These are phyloP conservation scores for Mechanitis mazaeus DNA, from an alignment of 2,888 invertebrate genomes.

Conservation along the genomic window DNA sequence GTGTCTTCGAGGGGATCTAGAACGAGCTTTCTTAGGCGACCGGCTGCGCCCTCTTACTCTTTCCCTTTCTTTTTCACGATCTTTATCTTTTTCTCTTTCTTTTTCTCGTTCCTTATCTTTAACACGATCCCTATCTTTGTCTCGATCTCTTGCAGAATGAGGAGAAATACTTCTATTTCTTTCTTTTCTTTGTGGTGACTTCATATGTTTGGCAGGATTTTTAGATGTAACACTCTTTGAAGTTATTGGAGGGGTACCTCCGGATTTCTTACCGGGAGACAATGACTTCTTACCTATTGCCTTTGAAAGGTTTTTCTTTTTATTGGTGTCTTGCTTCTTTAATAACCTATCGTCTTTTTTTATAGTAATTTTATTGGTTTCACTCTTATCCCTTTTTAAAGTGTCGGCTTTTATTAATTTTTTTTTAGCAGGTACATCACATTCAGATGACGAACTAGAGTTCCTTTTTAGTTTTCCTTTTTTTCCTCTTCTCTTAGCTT, in stretches of 20 bases:
- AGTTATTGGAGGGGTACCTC: conserved; percentile 70
- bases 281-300: conserved; percentile 66
- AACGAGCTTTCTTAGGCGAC: conserved; percentile 65
- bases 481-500: conserved; percentile 69
- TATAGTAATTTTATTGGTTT: conserved; percentile 57
- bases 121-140: conserved; percentile 66
- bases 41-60: conserved; percentile 68
- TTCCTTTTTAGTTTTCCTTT: conserved; percentile 76
- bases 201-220: conserved; percentile 58
- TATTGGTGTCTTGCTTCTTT: conserved; percentile 58
- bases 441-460: conserved; percentile 81
- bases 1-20: conserved; percentile 63
- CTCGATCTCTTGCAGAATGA: conserved; percentile 63
- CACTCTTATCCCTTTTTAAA: conserved; percentile 62
- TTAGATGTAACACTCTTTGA: conserved; percentile 63
- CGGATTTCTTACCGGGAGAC: conserved; percentile 71
- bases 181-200: conserved; percentile 65
- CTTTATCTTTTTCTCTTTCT: conserved; percentile 73
- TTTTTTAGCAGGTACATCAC: conserved; percentile 73
- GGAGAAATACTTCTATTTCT: conserved; percentile 64
- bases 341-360: conserved; percentile 66
- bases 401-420: conserved; percentile 68
- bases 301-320: conserved; percentile 59
- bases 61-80: conserved; percentile 67
- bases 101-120: conserved; percentile 63